Evolutionary conservation across 1,140 invertebrate genomes (phyloP), one percentile per base, ranked within the genome.

Genomic region (Calliopsis andreniformis): DNA sequence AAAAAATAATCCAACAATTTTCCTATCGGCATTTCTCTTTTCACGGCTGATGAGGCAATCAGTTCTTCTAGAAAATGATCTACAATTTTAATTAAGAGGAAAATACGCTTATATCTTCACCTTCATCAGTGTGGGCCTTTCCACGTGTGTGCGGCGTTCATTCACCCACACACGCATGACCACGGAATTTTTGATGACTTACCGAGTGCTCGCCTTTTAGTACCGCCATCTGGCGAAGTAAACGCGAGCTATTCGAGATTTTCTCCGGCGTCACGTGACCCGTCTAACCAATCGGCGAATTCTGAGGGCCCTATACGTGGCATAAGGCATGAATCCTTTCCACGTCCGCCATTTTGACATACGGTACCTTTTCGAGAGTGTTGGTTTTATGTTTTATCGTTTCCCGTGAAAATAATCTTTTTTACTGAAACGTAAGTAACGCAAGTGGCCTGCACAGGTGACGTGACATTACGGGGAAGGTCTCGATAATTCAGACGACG

Each of bases 261-360:
- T 71, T 35, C 18, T 16, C 2, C 1, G 35, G 35, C 35, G 28
- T 82, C 79, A 83, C 80, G 83, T 86, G 84, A 83, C 25, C 20
- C 28, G 23, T 10, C 51, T 55, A 35, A 30, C 80, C 83, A 85
- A 85, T 83, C 55, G 43, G 39, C 45, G 43, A 69, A 56, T 55
- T 53, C 55, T 70, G 77, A 77, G 87, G 87, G 89, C 85, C 91
- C 94, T 93, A 95, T 95, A 95, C 95, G 95, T 95, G 95, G 95
- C 95, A 95, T 93, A 89, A 93, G 92, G 93, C 93, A 94, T 93
- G 94, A 94, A 94, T 92, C 91, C 93, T 94, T 94, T 95, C 93
- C 93, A 94, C 93, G 93, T 94, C 94, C 94, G 95, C 95, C 95
- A 95, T 95, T 95, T 95, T 95, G 94, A 95, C 94, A 94, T 94